Percentiles rank a stretch among this genome's conserved stretches.
phyloP scores from a whole-genome alignment of 92 coral and sea anemone species.

The Bergia sp. region DNA sequence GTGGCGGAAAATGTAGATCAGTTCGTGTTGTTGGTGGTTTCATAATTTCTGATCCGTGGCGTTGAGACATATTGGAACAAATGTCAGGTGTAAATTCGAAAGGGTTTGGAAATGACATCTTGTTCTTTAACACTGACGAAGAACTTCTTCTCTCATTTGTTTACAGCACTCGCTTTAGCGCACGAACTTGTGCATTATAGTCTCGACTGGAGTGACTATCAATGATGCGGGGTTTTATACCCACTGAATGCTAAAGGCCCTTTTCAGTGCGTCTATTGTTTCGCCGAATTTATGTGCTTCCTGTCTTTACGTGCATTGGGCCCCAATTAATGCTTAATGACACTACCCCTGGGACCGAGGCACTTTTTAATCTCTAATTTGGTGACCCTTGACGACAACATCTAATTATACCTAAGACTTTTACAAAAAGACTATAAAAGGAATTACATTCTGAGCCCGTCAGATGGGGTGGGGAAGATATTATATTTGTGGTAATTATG shows the following conservation, averaged over 20 bases:
- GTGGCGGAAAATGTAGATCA: slow-evolving; percentile 59
- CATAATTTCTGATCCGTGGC: slow-evolving; percentile 75
- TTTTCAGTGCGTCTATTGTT: slow-evolving; percentile 89
- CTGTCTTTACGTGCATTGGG: slow-evolving; percentile 94
- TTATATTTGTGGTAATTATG: slow-evolving; percentile 74
- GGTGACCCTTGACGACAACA: slow-evolving; percentile 88
- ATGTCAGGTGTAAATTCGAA: slow-evolving; percentile 73
- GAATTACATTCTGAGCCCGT: slow-evolving; percentile 70
- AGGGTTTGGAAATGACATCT: slow-evolving; percentile 73
- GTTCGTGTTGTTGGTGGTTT: slow-evolving; percentile 62
- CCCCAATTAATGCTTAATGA: slow-evolving; percentile 96
- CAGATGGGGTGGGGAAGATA: slow-evolving; percentile 81
- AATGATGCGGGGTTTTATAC: slow-evolving; percentile 77
- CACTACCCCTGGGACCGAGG: slow-evolving; percentile 90
- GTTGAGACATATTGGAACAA: slow-evolving; percentile 65
- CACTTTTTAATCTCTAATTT: slow-evolving; percentile 91
- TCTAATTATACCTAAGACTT: slow-evolving; percentile 90
- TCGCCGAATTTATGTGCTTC: slow-evolving; percentile 92
- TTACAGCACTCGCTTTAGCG: slow-evolving; percentile 37
- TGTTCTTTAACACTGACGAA: slow-evolving; percentile 52
- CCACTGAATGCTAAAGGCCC: slow-evolving; percentile 77
- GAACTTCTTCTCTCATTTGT: slow-evolving; percentile 28
- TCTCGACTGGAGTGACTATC: slow-evolving; percentile 57
- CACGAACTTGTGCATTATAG: slow-evolving; percentile 41
- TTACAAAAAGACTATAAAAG: slow-evolving; percentile 86